Evolutionary conservation across 1,140 invertebrate genomes (phyloP).

Genomic region (Drosophila ananassae): DNA sequence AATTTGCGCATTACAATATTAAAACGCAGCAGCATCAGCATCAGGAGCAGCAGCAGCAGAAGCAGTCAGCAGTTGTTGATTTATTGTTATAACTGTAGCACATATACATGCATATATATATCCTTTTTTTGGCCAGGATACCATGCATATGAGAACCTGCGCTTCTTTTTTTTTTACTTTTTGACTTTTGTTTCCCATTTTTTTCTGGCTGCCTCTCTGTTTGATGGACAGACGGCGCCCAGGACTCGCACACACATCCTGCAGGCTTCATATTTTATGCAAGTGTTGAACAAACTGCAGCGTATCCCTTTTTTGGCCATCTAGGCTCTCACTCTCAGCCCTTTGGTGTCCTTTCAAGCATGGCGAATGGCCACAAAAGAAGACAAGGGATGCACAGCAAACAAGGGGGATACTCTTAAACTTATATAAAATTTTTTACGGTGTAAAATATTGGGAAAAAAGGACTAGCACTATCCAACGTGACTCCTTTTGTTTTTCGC

Average conservation of each 20-base stretch:
- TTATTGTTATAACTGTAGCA: conserved; percentile 78
- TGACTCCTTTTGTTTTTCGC: conserved; percentile 56
- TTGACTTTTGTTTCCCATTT: conserved; percentile 72
- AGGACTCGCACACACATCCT: conserved; percentile 42
- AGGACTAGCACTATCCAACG: conserved; percentile 59
- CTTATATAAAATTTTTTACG: neutral
- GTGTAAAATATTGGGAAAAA: conserved; percentile 42
- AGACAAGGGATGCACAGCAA: neutral
- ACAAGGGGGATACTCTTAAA: neutral
- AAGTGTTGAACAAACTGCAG: conserved; percentile 55
- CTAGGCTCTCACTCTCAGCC: conserved; percentile 15
- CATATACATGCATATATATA: conserved; percentile 31
- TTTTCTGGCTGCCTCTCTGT: conserved; percentile 46
- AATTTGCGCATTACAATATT: conserved; percentile 78
- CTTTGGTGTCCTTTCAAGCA: conserved; percentile 15
- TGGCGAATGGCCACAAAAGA: conserved; percentile 31
- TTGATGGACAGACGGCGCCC: conserved; percentile 78
- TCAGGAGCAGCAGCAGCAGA: conserved; percentile 35
- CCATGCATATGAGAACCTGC: conserved; percentile 23
- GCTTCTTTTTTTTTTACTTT: conserved; percentile 43
- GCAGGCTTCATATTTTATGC: conserved; percentile 75
- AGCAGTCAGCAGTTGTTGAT: conserved; percentile 70
- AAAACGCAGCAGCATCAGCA: conserved; percentile 61
- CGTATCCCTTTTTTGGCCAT: too few relatives aligned
- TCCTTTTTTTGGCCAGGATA: conserved; percentile 47